phyloP scores from a whole-genome alignment of 1,140 invertebrate genomes.

The Ceratoteleas bidentatus region DNA sequence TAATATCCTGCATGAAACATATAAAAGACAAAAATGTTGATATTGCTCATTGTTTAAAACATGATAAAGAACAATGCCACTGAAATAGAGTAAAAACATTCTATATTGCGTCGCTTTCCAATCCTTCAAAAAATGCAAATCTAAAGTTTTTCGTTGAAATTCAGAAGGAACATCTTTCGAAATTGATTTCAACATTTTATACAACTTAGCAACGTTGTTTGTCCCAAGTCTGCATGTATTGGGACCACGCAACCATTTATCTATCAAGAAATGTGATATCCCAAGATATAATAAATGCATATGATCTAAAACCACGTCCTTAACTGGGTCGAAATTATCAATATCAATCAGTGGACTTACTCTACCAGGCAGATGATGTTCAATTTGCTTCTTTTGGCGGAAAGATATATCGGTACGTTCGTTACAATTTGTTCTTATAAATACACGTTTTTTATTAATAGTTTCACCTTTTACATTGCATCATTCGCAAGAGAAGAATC shows the following conservation, averaged over 20 bases:
- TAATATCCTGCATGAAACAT: constrained; percentile 32
- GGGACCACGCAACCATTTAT: constrained; percentile 31
- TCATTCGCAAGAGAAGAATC: constrained; percentile 48
- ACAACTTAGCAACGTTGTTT: constrained; percentile 9
- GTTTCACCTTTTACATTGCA: constrained; percentile 44
- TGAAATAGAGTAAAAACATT: constrained; percentile 59
- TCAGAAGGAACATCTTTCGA: constrained; percentile 27
- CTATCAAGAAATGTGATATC: constrained; percentile 25
- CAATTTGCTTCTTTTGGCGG: constrained; percentile 20
- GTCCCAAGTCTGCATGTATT: constrained; percentile 23
- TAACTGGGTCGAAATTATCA: constrained; percentile 23
- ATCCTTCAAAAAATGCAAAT: constrained; percentile 36
- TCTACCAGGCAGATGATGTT: constrained; percentile 13
- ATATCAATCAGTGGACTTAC: constrained; percentile 35
- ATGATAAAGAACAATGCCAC: constrained; percentile 24
- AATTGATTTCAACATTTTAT: constrained; percentile 14
- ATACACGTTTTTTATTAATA: constrained; percentile 28
- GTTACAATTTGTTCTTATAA: not conserved
- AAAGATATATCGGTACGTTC: constrained; percentile 51
- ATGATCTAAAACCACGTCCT: constrained; percentile 23
- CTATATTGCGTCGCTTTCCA: constrained; percentile 49
- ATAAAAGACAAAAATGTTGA: constrained; percentile 51
- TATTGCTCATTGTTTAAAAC: constrained; percentile 26
- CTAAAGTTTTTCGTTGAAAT: constrained; percentile 33
- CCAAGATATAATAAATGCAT: constrained; percentile 49